Percentiles rank a stretch among this genome's conserved stretches.
Evolutionary conservation across 1,140 invertebrate species (phyloP).

Genomic region (Pollicipes pollicipes): DNA sequence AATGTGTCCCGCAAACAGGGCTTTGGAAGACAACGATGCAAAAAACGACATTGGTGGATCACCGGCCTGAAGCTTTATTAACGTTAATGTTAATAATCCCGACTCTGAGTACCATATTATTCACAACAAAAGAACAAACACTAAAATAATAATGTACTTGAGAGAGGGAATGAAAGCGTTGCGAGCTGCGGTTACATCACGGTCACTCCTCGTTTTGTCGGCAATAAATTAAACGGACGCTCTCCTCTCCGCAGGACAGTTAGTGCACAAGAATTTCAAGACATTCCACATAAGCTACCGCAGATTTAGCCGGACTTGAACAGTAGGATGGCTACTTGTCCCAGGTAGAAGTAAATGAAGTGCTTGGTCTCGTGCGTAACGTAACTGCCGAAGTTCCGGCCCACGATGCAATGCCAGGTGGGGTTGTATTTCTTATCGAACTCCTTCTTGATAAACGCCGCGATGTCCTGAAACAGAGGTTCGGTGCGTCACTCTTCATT

Average conservation of each 20-base stretch:
- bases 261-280: neutral
- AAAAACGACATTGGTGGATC: no score
- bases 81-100: constrained; percentile 1
- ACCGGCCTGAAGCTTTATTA: neutral
- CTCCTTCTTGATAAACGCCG: constrained; percentile 93
- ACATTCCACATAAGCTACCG: neutral
- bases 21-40: no score
- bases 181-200: neutral
- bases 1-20: no score
- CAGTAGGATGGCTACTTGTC: constrained; percentile 88
- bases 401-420: constrained; percentile 94
- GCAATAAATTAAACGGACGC: neutral
- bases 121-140: neutral
- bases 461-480: constrained; percentile 85
- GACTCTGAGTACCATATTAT: neutral
- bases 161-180: neutral
- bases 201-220: neutral
- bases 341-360: constrained; percentile 94
- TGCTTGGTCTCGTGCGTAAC: constrained; percentile 93
- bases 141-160: neutral
- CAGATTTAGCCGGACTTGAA: constrained; percentile 88
- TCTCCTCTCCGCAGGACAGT: neutral
- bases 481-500: no score
- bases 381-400: constrained; percentile 83
- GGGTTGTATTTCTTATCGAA: constrained; percentile 98